phyloP scores from a whole-genome alignment of 2,113 vertebrate species.

The Varanus salvator region DNA sequence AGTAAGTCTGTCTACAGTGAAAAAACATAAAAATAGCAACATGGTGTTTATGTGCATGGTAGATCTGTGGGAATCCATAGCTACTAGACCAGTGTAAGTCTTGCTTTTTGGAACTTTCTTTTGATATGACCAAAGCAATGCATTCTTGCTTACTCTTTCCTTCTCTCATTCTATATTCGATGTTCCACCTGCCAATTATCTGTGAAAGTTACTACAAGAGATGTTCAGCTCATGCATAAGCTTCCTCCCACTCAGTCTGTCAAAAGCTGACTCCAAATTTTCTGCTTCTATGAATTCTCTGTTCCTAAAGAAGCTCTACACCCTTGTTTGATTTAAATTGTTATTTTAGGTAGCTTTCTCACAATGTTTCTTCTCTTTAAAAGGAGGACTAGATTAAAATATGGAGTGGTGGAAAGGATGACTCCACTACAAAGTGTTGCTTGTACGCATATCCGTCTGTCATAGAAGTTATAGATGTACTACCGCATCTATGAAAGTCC shows the following conservation, averaged over 20 bases:
- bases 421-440: neutral
- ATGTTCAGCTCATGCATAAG: neutral
- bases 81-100: neutral
- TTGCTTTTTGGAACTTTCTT: neutral
- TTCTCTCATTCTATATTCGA: neutral
- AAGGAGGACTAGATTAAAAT: neutral
- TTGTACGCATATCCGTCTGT: neutral
- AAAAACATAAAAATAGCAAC: neutral
- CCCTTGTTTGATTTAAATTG: neutral
- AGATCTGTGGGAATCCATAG: neutral
- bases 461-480: no score
- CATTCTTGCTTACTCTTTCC: neutral
- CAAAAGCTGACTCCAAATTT: constrained; percentile 8
- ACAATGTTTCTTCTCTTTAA: neutral
- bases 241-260: constrained; percentile 17
- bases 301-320: neutral
- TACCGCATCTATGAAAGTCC: neutral
- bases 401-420: neutral
- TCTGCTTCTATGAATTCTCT: constrained; percentile 25
- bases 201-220: constrained; percentile 28
- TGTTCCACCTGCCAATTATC: neutral
- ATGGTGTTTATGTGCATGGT: neutral
- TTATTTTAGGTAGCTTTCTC: neutral
- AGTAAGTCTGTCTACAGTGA: constrained; percentile 13
- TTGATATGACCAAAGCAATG: constrained; percentile 4